Evolutionary conservation across 1,140 invertebrate species (phyloP).

Genomic region (Chironomus striatipennis): DNA sequence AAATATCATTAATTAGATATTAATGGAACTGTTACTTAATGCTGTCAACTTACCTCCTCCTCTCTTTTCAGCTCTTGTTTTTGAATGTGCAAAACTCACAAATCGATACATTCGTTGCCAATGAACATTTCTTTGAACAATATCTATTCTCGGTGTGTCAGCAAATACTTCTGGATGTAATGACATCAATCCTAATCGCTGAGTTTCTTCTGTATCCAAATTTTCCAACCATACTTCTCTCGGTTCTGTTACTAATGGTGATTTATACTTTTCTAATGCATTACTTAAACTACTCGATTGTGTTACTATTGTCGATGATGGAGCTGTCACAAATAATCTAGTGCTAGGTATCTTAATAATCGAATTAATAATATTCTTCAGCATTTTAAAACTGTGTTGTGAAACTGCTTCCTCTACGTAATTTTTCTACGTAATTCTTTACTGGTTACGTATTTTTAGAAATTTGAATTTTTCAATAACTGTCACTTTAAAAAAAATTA

Average conservation of each 20-base stretch:
- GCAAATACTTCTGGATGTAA: conserved; percentile 86
- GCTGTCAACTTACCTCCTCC: conserved; percentile 52
- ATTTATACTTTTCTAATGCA: neutral
- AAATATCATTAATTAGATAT: no score
- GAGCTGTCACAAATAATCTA: neutral
- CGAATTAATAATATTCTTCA: neutral
- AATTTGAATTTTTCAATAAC: no score
- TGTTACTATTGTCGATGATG: neutral
- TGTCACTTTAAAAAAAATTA: no score
- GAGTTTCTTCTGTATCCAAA: conserved; percentile 65
- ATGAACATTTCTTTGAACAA: conserved; percentile 75
- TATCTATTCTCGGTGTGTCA: conserved; percentile 72
- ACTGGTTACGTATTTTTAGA: no score
- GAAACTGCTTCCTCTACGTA: no score
- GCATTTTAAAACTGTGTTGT: neutral
- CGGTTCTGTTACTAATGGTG: conserved; percentile 29
- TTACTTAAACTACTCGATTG: neutral
- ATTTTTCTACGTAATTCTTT: no score
- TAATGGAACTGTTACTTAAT: no score
- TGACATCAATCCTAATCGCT: conserved; percentile 74
- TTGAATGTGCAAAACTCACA: conserved; percentile 65
- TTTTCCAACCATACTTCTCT: conserved; percentile 90
- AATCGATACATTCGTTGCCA: conserved; percentile 84
- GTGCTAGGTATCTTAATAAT: neutral
- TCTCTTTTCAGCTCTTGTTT: conserved; percentile 70